These are phyloP conservation scores for Leptinotarsa rubiginosa DNA, from an alignment of 2,888 invertebrate species.

Conservation along the genomic window DNA sequence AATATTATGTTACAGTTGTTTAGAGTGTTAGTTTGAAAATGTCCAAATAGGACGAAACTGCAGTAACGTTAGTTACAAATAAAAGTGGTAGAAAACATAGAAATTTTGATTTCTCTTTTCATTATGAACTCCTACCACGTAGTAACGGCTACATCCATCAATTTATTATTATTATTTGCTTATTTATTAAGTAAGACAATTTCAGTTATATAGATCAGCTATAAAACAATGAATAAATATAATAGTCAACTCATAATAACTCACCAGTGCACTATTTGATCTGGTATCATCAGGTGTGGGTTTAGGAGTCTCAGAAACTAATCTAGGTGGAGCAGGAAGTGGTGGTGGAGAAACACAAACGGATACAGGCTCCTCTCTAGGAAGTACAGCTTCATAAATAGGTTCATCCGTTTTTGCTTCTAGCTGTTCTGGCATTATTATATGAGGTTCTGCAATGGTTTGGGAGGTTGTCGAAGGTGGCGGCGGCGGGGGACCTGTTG, in stretches of 20 bases:
- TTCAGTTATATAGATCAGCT: neutral
- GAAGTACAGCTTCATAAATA: slow-evolving; percentile 87
- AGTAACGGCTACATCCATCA: too few species aligned
- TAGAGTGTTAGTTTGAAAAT: too few species aligned
- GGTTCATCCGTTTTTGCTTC: slow-evolving; percentile 71
- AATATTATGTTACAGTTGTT: too few species aligned
- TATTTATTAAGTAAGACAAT: neutral
- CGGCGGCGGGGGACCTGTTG: slow-evolving; percentile 73
- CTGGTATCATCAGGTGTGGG: slow-evolving; percentile 69
- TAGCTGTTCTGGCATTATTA: slow-evolving; percentile 44
- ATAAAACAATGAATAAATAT: neutral
- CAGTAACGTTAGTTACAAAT: too few species aligned
- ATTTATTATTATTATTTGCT: too few species aligned
- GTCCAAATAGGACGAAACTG: too few species aligned
- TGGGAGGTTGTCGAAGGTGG: slow-evolving; percentile 69
- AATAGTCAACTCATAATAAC: slow-evolving; percentile 39
- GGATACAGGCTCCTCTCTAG: slow-evolving; percentile 70
- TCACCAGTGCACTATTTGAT: slow-evolving; percentile 67
- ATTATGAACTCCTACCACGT: too few species aligned
- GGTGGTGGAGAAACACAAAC: slow-evolving; percentile 66
- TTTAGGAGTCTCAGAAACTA: slow-evolving; percentile 68
- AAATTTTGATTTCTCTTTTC: too few species aligned
- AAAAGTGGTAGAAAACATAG: too few species aligned
- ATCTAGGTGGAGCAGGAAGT: slow-evolving; percentile 66
- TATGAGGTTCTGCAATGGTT: slow-evolving; percentile 43